Conservation (phyloP, 2,113 vertebrate species). For the Promerops cafer region DNA sequence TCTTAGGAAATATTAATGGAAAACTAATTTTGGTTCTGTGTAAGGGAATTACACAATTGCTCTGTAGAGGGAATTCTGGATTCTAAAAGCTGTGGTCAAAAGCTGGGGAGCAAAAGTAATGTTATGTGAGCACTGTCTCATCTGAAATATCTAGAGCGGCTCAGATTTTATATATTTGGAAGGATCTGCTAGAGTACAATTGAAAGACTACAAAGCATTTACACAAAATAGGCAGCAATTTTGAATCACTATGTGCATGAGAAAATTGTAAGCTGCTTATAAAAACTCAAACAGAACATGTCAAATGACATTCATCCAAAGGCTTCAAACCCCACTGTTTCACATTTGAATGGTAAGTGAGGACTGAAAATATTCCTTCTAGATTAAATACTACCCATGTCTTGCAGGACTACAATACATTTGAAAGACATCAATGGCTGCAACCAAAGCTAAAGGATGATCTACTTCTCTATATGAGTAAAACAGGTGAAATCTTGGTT, state of each 20-base stretch:
- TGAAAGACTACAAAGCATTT: neutral
- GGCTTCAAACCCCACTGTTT: neutral
- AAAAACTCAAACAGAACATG: neutral
- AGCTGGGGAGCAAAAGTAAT: neutral
- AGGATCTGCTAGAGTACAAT: neutral
- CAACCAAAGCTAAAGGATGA: neutral
- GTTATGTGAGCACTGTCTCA: neutral
- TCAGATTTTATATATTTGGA: neutral
- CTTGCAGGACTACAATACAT: neutral
- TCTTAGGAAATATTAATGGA: neutral
- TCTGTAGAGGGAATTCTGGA: neutral
- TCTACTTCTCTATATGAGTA: neutral
- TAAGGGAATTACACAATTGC: too few species aligned
- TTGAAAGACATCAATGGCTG: neutral
- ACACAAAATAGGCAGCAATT: neutral
- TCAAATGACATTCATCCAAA: neutral
- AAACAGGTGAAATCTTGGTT: neutral
- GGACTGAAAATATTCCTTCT: neutral
- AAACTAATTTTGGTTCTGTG: neutral
- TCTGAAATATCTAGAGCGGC: neutral
- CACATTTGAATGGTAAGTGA: neutral
- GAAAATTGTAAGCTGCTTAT: neutral
- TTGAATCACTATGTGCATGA: neutral
- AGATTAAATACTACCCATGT: neutral
- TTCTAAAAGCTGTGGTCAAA: neutral